These are phyloP conservation scores for Colinus virginianus DNA, from an alignment of 2,113 vertebrate species.

Conservation along the genomic window DNA sequence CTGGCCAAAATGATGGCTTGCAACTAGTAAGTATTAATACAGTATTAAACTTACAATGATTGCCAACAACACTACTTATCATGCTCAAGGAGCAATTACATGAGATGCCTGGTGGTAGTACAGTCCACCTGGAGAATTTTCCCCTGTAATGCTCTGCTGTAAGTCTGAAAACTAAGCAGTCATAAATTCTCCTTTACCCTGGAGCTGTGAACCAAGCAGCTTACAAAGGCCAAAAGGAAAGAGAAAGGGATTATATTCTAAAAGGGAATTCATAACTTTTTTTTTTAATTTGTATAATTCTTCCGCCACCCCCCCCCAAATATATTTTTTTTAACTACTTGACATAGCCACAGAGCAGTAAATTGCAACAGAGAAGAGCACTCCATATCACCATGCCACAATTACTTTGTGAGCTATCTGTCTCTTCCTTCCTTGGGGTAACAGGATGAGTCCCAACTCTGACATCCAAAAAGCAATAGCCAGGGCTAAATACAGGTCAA, in stretches of 20 bases:
- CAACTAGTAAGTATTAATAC: neutral
- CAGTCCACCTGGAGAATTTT: neutral
- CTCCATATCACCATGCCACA: neutral
- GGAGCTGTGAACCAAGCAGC: neutral
- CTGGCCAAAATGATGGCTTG: neutral
- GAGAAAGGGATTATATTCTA: neutral
- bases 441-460: neutral
- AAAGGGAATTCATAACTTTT: neutral
- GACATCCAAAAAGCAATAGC: neutral
- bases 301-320: neutral
- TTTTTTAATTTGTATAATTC: neutral
- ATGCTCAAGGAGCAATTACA: neutral
- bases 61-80: neutral
- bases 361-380: neutral
- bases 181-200: neutral
- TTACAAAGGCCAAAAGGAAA: neutral
- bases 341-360: neutral
- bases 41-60: neutral
- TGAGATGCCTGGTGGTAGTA: neutral
- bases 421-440: rapidly evolving
- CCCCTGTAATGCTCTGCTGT: neutral
- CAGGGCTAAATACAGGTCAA: neutral
- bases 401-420: rapidly evolving
- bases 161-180: neutral
- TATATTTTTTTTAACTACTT: neutral